Evolutionary conservation across 2,888 invertebrate genomes (phyloP), one percentile per base, ranked within the genome.

Genomic region (Drosophila longiperda): DNA sequence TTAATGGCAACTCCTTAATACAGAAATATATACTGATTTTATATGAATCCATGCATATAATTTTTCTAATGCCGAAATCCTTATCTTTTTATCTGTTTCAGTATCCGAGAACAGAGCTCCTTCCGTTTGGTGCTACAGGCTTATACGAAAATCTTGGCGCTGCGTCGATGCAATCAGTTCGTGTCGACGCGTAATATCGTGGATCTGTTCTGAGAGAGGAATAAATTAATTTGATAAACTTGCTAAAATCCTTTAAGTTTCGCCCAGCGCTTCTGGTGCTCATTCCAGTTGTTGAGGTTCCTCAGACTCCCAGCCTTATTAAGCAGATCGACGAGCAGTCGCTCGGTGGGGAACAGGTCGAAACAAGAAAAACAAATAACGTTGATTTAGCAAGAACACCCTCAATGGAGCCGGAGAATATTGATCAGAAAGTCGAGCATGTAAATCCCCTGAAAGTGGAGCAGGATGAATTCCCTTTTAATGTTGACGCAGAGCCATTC

Each of bases 141-240:
- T 61, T 98, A 97, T 94, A 99, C 98, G 15, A 99, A 99, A 8
- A 98, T 97, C 5, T 98, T 98, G 87, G 99, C 99, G 1, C 94
- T 99, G 60, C 95, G 99, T 68, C 23, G 23, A 23, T 45, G 26
- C 54, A 26, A 99, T 93, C 99, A 99, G 93, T 95, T 99, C 73
- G 94, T 99, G 82, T 98, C 98, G 32, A 94, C 95, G 78, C 96
- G 99, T 65, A 97, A 95, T 40, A 94, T 97, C 93, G 93, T 99
- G 73, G 95, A 95, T 7, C 94, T 38, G 7, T 26, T 38, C 26
- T 12, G 15, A 34, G 5, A 36, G 12, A 8, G 55, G 15, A 7
- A 12, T 12, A 5, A 55, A 55, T 29, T 12, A 98, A 99, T 91
- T 94, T 99, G 78, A 96, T 99, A 94, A 99, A 97, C 93, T 98